A percentile compares a stretch with the other conserved stretches of the same genome.
Evolutionary conservation across 2,888 invertebrate species (phyloP).

Genomic region (Hololepta plana): DNA sequence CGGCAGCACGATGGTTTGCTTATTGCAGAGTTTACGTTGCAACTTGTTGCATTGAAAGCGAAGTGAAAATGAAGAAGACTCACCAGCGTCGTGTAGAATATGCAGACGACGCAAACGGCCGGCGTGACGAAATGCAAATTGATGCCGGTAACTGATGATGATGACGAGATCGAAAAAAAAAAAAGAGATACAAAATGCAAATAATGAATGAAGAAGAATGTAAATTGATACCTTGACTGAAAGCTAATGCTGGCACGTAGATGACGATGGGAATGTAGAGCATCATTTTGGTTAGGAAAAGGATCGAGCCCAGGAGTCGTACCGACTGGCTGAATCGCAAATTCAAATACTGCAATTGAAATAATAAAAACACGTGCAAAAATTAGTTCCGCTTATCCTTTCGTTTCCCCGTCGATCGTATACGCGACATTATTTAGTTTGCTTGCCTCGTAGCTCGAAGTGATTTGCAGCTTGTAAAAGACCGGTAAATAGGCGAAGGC

Average conservation of each 20-base stretch:
- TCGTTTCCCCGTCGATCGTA: conserved; percentile 2
- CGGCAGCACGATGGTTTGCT: too few relatives aligned
- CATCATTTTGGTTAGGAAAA: conserved; percentile 56
- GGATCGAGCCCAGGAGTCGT: conserved; percentile 43
- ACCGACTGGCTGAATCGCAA: conserved; percentile 50
- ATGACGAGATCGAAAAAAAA: conserved; percentile 5
- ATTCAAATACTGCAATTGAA: conserved; percentile 43
- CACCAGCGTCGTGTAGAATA: conserved; percentile 81
- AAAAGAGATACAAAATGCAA: conserved; percentile 3
- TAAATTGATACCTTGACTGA: conserved; percentile 47
- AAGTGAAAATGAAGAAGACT: conserved; percentile 24
- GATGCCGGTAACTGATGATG: conserved; percentile 57
- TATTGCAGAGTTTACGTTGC: too few relatives aligned
- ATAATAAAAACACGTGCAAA: conserved; percentile 1
- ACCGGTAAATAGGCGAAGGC: conserved; percentile 45
- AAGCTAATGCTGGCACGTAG: conserved; percentile 74
- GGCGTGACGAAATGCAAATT: conserved; percentile 63
- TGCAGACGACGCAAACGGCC: conserved; percentile 70
- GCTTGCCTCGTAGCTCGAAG: conserved; percentile 54
- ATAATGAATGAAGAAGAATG: conserved; percentile 1
- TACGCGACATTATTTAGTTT: background rate
- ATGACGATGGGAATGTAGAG: conserved; percentile 70
- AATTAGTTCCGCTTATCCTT: background rate
- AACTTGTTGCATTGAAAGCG: background rate
- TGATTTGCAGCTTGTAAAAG: conserved; percentile 54